Percentiles rank a stretch among this genome's conserved stretches.
phyloP scores from a whole-genome alignment of 2,113 vertebrate species.

The Rostratula benghalensis region DNA sequence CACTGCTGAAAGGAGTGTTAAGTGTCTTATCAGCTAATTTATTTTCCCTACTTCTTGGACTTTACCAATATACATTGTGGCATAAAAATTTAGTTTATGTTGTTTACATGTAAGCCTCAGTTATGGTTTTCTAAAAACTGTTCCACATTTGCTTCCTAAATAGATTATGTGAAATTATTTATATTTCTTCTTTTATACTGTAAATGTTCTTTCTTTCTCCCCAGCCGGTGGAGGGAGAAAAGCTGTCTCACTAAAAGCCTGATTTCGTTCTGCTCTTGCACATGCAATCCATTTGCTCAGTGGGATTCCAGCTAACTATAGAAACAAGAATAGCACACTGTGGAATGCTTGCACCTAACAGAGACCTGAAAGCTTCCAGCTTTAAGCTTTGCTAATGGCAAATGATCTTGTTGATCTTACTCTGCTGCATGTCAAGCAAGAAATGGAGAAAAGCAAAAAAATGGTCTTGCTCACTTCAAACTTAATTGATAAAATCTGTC shows the following conservation, averaged over 20 bases:
- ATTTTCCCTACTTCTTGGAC: neutral
- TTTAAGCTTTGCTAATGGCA: conserved; percentile 10
- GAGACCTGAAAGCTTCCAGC: conserved; percentile 45
- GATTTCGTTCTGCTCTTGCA: conserved; percentile 35
- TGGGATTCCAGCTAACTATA: conserved; percentile 55
- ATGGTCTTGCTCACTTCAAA: neutral
- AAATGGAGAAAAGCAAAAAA: neutral
- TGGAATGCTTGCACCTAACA: conserved; percentile 25
- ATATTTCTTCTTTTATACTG: neutral
- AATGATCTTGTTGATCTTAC: neutral
- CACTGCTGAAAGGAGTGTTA: neutral
- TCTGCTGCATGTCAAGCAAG: neutral
- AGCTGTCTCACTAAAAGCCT: neutral
- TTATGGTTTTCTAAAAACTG: neutral
- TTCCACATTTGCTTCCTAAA: neutral
- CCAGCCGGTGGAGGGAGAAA: neutral
- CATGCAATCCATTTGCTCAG: conserved; percentile 55
- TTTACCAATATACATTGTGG: neutral
- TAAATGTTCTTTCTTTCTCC: neutral
- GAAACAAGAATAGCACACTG: conserved; percentile 60
- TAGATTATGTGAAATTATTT: neutral
- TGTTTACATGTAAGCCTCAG: neutral
- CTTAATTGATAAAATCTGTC: neutral
- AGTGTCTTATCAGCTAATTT: neutral
- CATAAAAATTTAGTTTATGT: neutral